Evolutionary conservation across 1,140 invertebrate species (phyloP).

Genomic region (Drosophila bipectinata): DNA sequence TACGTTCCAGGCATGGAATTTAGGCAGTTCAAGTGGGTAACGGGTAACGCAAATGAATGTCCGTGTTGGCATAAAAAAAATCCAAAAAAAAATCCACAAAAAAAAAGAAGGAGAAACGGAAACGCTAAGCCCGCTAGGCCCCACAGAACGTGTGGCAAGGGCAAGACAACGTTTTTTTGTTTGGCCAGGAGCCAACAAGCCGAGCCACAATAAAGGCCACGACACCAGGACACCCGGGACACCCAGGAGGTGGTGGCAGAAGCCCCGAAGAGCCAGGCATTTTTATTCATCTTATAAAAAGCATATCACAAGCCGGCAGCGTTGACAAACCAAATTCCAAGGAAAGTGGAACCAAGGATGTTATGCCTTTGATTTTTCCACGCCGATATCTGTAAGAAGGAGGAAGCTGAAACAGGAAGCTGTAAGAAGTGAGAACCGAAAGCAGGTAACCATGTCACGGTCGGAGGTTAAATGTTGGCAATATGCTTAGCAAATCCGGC

Average conservation of each 20-base stretch:
- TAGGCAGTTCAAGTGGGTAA: constrained; percentile 56
- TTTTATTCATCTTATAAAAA: constrained; percentile 40
- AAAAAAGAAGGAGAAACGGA: constrained; percentile 4
- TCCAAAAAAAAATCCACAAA: constrained; percentile 17
- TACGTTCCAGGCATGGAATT: constrained; percentile 49
- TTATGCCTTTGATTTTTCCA: constrained; percentile 37
- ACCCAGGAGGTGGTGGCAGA: too few species aligned
- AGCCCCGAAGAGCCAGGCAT: constrained; percentile 18
- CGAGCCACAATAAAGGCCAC: constrained; percentile 35
- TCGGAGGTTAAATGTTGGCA: constrained; percentile 52
- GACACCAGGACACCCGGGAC: constrained; percentile 19
- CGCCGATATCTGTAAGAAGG: constrained; percentile 9
- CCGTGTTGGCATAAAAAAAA: constrained; percentile 30
- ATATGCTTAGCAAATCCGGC: constrained; percentile 41
- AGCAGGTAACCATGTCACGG: constrained; percentile 40
- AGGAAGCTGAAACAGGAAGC: constrained; percentile 3
- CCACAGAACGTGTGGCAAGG: constrained; percentile 37
- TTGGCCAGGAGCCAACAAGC: constrained; percentile 55
- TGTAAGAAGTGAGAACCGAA: not conserved
- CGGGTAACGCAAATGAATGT: constrained; percentile 38
- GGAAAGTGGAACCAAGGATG: constrained; percentile 15
- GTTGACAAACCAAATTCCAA: constrained; percentile 45
- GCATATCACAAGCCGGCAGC: constrained; percentile 37
- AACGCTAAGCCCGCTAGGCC: constrained; percentile 26
- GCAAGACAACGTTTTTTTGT: constrained; percentile 42